Evolutionary conservation across 2,797 vertebrate genomes (phyloP).

Genomic region (Micrastur ruficollis): DNA sequence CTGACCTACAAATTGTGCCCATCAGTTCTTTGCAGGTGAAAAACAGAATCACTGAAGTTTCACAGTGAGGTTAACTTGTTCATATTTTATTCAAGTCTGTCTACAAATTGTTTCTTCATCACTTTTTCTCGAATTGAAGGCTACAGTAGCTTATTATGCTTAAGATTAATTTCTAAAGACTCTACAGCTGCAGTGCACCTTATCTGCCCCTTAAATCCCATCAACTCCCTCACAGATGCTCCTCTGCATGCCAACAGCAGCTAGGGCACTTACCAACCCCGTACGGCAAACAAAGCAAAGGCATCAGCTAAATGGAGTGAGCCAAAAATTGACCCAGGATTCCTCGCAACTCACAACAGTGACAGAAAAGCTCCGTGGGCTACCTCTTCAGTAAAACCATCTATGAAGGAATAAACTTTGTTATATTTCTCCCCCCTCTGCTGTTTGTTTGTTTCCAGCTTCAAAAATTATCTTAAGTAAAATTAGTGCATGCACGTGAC

Average conservation of each 20-base stretch:
- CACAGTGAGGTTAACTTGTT: fast-evolving
- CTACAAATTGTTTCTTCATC: too few relatives aligned
- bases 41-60: background rate
- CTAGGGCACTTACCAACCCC: background rate
- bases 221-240: background rate
- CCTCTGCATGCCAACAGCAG: background rate
- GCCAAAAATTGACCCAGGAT: background rate
- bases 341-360: background rate
- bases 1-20: background rate
- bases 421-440: background rate
- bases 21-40: background rate
- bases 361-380: background rate
- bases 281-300: background rate
- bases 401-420: background rate
- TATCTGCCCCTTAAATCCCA: background rate
- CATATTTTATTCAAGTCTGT: background rate
- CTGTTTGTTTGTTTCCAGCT: background rate
- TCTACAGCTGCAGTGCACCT: background rate
- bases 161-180: background rate
- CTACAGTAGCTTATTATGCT: background rate
- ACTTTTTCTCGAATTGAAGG: fast-evolving
- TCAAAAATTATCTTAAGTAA: background rate
- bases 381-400: background rate
- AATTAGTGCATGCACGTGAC: background rate
- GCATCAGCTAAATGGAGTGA: fast-evolving